Evolutionary conservation across 2,888 invertebrate species (phyloP).

Genomic region (Limnephilus rhombicus): DNA sequence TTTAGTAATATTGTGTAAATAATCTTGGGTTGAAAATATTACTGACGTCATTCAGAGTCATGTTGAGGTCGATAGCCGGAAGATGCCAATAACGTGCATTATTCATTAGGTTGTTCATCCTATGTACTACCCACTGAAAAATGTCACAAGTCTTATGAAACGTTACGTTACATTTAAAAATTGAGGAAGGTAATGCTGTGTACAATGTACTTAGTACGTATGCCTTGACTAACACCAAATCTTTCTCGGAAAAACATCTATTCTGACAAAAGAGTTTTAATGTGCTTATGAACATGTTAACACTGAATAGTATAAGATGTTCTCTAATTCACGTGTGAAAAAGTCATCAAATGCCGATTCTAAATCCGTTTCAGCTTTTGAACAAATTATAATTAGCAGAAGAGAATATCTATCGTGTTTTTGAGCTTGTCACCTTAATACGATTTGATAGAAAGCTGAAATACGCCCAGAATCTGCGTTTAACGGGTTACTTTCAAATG

Average conservation of each 20-base stretch:
- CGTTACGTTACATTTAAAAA: not conserved
- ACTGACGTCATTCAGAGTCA: not conserved
- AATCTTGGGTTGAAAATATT: not conserved
- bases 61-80: conserved; percentile 30
- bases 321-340: too few species aligned
- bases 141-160: not conserved
- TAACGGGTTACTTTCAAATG: too few species aligned
- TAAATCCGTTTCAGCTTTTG: too few species aligned
- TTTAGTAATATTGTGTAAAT: not conserved
- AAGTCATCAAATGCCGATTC: too few species aligned
- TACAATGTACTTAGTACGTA: too few species aligned
- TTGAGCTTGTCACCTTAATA: too few species aligned
- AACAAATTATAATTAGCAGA: too few species aligned
- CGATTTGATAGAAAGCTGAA: too few species aligned
- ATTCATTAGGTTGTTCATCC: conserved; percentile 5
- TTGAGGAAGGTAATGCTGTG: not conserved
- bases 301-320: too few species aligned
- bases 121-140: not conserved
- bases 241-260: not conserved
- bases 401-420: too few species aligned
- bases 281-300: not conserved
- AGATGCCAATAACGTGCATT: conserved; percentile 33
- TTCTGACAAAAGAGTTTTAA: not conserved
- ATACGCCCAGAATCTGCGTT: too few species aligned
- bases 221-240: not conserved